Base-by-base conservation (phyloP, 2,888 invertebrate genomes). In the Cerceris rybyensis region DNA sequence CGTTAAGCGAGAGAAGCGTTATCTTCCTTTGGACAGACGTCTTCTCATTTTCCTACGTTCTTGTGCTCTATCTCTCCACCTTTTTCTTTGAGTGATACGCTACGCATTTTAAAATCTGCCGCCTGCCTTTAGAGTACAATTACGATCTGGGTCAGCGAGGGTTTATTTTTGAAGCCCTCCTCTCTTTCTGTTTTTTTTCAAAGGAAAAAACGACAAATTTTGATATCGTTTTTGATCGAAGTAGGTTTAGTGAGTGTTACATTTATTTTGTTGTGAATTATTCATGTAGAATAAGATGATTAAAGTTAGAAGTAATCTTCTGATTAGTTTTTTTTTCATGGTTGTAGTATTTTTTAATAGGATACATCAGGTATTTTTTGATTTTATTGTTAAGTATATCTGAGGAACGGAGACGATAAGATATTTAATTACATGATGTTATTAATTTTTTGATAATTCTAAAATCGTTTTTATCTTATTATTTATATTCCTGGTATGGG, bases 1-100 rank as follows among this genome's bases (percentile, higher is more conserved):
- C 79, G 67, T 80, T 80, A 80, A 68, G 70, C 50, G 41, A 14
- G 54, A 74, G 67, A 43, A 65, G 65, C 39, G 60, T 75, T 75
- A 70, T 71, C 75, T 78, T 60, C 78, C 61, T 64, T 59, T 61
- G 65, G 50, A 69, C 68, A 67, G 75, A 59, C 78, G 49, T 72
- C 57, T 74, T 69, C 73, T 72, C 81, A 67, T 77, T 66, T 81
- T 59, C 70, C 64, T 61, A 28, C 65, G 43, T 17, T 16, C 17
- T 52, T 11, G 46, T n/a, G 17, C 17, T 57, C 42, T 13, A 14
- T n/a, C 70, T 50, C 66, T 50, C 55, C 57, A 17, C 58, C 68
- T 7, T 16, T 16, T 57, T 39, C 50, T 72, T 78, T 78, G 71
- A 61, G 59, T 43, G 8, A 7, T 17, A 46, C n/a, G 52, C 42